Evolutionary conservation across 2,888 invertebrate genomes (phyloP).

Genomic region (Proisotoma minuta): DNA sequence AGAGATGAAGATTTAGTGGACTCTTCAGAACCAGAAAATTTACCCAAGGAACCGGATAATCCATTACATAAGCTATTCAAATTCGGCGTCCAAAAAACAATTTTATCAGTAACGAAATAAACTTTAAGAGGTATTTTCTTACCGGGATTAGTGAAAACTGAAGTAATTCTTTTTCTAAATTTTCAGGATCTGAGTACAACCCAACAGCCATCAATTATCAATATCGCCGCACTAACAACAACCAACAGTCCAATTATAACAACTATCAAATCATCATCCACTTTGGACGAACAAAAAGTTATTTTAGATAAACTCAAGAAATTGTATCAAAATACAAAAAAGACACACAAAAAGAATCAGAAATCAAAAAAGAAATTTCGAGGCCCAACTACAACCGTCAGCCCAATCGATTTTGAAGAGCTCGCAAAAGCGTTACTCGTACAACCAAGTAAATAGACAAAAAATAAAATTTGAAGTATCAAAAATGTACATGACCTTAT

Average conservation of each 20-base stretch:
- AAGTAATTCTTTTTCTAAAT: conserved; percentile 2
- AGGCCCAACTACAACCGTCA: conserved; percentile 21
- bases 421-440: conserved; percentile 36
- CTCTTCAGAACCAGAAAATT: conserved; percentile 20
- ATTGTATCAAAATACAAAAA: neutral
- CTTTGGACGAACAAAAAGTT: conserved; percentile 4
- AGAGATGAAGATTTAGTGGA: conserved; percentile 22
- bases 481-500: neutral
- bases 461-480: neutral
- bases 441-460: conserved; percentile 9
- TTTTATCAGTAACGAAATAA: conserved; percentile 31
- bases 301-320: conserved; percentile 12
- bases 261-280: neutral
- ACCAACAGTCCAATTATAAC: neutral
- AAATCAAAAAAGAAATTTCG: conserved; percentile 17
- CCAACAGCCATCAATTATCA: conserved; percentile 3
- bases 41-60: conserved; percentile 25
- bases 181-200: conserved; percentile 20
- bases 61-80: conserved; percentile 37
- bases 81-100: conserved; percentile 34
- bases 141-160: neutral
- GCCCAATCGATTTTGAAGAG: conserved; percentile 32
- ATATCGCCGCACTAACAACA: conserved; percentile 14
- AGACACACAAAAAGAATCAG: neutral
- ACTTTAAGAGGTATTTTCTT: neutral